Base-by-base conservation (phyloP, 2,888 invertebrate genomes). In the Axea sp. region DNA sequence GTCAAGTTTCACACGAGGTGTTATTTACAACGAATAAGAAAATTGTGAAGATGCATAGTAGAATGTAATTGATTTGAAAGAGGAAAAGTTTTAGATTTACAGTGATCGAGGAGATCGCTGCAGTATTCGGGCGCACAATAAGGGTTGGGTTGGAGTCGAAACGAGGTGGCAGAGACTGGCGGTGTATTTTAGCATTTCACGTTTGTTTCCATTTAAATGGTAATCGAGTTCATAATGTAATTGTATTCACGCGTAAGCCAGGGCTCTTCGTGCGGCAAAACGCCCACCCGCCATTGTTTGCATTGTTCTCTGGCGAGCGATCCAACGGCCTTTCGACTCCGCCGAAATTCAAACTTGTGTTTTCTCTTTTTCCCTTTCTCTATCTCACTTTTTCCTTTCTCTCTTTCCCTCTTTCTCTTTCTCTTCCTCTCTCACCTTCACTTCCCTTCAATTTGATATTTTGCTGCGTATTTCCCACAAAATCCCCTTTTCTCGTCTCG, bases 161-260 rank as follows among this genome's bases (percentile, higher is more conserved):
- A 65, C 69, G 65, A 69, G 69, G 69, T 73, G 68, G 68, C 62
- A 68, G 62, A 62, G 57, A 83, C 81, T 80, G 75, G 72, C 76
- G 78, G 80, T 83, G 83, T 83, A 84, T 86, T 87, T 86, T 84
- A 86, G 85, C 86, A 83, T 85, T 86, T 85, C 84, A 84, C 86
- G 87, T 87, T 87, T 86, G 86, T 86, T 87, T 86, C 86, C 87
- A 87, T 87, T 87, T 86, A 87, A 87, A 87, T 87, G 87, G 87
- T 87, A 87, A 87, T 87, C 86, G 87, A 85, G 87, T 86, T 85
- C 85, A 86, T 85, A 86, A 87, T 86, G 86, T 87, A 87, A 87
- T 87, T 87, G 86, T 87, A 87, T 86, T 87, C 86, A 83, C 81
- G 80, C 81, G 82, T 87, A 86, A 86, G 86, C 86, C 83, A 69